These are phyloP conservation scores for Macrophya annulata DNA, from an alignment of 2,888 invertebrate genomes.

Conservation along the genomic window DNA sequence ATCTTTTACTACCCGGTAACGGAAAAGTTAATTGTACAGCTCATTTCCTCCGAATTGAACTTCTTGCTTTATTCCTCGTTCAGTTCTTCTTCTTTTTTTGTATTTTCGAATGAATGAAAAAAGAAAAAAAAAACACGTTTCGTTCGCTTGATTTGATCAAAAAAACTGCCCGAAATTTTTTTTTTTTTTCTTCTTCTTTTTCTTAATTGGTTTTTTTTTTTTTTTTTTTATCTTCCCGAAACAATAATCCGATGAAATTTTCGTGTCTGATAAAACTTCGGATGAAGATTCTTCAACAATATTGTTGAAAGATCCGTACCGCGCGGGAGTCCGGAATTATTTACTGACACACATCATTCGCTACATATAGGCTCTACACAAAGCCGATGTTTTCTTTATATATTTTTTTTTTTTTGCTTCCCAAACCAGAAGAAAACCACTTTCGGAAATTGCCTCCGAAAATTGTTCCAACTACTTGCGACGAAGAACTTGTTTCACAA, in stretches of 20 bases:
- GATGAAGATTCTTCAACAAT: background rate
- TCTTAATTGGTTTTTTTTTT: background rate
- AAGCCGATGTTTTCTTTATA: too few species aligned
- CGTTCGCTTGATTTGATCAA: background rate
- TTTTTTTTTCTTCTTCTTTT: background rate
- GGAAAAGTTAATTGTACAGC: background rate
- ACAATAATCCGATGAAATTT: background rate
- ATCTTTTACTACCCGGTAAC: background rate
- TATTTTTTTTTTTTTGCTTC: background rate
- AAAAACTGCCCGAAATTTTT: background rate
- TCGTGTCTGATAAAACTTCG: background rate
- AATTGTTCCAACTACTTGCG: conserved; percentile 15
- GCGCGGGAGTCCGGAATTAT: conserved; percentile 9
- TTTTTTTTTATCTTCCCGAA: background rate
- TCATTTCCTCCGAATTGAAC: conserved; percentile 17
- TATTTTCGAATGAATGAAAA: background rate
- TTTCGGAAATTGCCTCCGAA: conserved; percentile 48
- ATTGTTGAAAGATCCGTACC: background rate
- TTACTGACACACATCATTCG: conserved; percentile 17
- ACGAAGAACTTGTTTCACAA: background rate
- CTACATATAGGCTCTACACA: background rate
- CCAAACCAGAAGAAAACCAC: conserved; percentile 26
- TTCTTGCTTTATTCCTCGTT: background rate
- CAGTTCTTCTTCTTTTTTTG: background rate
- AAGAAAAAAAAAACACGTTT: background rate